Base-by-base conservation (phyloP, 2,797 vertebrate genomes). In the Salmo trutta region DNA sequence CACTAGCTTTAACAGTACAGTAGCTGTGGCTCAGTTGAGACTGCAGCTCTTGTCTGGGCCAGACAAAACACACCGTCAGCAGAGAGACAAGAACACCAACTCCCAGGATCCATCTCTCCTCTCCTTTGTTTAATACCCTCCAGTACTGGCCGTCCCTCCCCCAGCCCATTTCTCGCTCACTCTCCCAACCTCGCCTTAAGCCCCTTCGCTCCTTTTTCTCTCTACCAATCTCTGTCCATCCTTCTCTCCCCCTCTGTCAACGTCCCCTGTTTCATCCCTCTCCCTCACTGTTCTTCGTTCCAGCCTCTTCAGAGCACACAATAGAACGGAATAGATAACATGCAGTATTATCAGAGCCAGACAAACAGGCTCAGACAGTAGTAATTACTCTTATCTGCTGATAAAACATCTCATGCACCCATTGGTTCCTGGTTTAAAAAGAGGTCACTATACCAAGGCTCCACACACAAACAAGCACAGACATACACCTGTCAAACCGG, bases 401-500 rank as follows among this genome's bases (percentile, higher is more conserved):
- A 77, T 27, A 66, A 10, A 10, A 68, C 24, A 65, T 31, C 6
- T 8, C 64, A 24, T n/a, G 33, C 67, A 3, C 29, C 67, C 16
- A 2, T 3, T 69, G 31, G 67, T 69, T 69, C 31, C 67, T n/a
- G 33, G 27, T 33, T 67, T 33, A 17, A 17, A 59, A 16, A 59
- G 47, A 47, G 67, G 67, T 70, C 2, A 41, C 19, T 36, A 19
- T 3, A 52, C 2, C 36, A 36, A 16, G 3, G 27, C 4, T 3
- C 5, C 65, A 68, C 27, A 21, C 51, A 75, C 59, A 33, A 17
- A 51, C 65, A 36, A 15, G 41, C 69, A 29, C 54, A 82, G 69
- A 76, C 71, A 73, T 56, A 75, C 78, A 87, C 88, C 78, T 83
- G 89, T 74, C 73, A 0, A 69, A 92, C 92, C 73, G 81, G 92